Evolutionary conservation across 2,797 vertebrate species (phyloP).

Genomic region (Nyctibius grandis): DNA sequence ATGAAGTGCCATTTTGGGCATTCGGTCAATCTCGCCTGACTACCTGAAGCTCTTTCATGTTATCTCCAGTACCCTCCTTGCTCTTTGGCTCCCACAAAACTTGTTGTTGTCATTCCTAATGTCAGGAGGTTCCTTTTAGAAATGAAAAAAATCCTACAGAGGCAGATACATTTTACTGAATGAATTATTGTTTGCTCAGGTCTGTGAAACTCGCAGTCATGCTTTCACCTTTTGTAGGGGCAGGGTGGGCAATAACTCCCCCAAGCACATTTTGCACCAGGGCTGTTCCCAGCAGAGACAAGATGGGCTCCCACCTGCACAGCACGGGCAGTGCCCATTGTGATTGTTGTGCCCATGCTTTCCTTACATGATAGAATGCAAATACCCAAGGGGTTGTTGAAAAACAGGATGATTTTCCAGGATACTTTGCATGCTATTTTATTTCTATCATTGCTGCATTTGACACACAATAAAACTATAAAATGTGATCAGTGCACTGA

Average conservation of each 20-base stretch:
- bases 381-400: not conserved
- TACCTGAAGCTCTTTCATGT: not conserved
- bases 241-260: not conserved
- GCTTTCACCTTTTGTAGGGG: not conserved
- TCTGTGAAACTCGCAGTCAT: rapidly evolving
- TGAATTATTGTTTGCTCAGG: not conserved
- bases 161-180: not conserved
- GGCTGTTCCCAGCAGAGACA: not conserved
- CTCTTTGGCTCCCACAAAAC: not conserved
- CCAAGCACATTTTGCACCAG: not conserved
- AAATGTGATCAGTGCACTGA: not conserved
- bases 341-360: not conserved
- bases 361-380: not conserved
- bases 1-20: not conserved
- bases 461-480: not conserved
- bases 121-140: not conserved
- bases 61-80: not conserved
- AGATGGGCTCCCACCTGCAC: not conserved
- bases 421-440: not conserved
- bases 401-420: not conserved
- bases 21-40: not conserved
- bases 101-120: not conserved
- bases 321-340: not conserved
- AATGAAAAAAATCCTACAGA: not conserved
- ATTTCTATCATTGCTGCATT: not conserved